These are phyloP conservation scores for Rhodinocichla rosea DNA, from an alignment of 2,113 vertebrate species.

Conservation along the genomic window DNA sequence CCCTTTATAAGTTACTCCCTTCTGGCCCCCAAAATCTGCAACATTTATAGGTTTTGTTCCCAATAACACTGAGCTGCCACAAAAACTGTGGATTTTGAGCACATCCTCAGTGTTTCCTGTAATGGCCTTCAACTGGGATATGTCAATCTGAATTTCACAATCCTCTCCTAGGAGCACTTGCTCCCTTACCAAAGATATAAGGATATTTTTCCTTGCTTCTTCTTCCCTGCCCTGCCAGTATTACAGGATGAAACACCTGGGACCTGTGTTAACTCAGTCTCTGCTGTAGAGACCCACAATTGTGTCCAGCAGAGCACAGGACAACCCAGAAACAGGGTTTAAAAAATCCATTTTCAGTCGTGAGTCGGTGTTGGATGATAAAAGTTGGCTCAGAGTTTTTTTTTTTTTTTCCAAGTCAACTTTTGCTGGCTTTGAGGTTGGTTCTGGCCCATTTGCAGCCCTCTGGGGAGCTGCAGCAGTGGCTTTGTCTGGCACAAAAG, in stretches of 20 bases:
- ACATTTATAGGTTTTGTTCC: neutral
- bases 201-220: neutral
- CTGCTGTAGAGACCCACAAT: neutral
- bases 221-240: fast-evolving
- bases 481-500: neutral
- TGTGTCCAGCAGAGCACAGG: neutral
- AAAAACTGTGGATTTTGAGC: neutral
- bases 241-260: fast-evolving
- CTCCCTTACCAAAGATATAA: neutral
- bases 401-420: neutral
- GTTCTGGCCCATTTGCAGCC: neutral
- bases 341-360: neutral
- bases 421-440: neutral
- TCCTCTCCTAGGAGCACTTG: neutral
- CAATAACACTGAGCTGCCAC: neutral
- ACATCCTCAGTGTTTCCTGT: neutral
- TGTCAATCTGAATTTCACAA: neutral
- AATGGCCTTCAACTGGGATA: neutral
- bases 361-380: neutral
- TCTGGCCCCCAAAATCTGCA: neutral
- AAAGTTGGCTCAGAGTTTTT: neutral
- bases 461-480: neutral
- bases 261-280: neutral
- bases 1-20: neutral
- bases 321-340: neutral